phyloP scores from a whole-genome alignment of 35 echinoderm and acorn worm genomes.

The Heliocidaris erythrogramma region DNA sequence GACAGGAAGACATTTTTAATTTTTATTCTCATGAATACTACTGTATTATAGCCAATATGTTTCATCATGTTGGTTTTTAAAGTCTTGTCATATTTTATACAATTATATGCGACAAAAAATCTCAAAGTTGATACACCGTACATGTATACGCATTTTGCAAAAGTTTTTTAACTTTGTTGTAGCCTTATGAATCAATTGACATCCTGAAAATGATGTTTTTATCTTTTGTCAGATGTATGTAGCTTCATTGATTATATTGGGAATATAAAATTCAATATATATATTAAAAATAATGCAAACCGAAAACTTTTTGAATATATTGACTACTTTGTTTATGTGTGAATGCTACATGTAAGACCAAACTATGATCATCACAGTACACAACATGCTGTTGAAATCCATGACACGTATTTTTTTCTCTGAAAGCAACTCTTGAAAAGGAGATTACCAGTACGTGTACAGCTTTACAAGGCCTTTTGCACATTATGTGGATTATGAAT shows the following conservation, averaged over 20 bases:
- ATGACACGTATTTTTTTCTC: too few species aligned
- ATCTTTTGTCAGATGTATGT: slow-evolving; percentile 41
- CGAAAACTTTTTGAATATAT: background rate
- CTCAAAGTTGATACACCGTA: background rate
- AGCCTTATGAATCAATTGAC: slow-evolving; percentile 23
- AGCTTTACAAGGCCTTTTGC: too few species aligned
- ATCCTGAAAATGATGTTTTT: background rate
- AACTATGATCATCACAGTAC: too few species aligned
- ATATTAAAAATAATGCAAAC: slow-evolving; percentile 20
- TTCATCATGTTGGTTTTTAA: background rate
- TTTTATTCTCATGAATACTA: background rate
- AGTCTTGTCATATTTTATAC: background rate
- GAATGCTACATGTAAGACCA: background rate
- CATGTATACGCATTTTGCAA: slow-evolving; percentile 9
- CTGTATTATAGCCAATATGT: background rate
- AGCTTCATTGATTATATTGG: slow-evolving; percentile 46
- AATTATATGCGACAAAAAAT: background rate
- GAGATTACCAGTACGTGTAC: too few species aligned
- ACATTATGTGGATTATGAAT: too few species aligned
- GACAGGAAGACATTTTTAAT: background rate
- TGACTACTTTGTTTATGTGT: background rate
- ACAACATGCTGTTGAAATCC: too few species aligned
- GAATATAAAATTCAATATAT: slow-evolving; percentile 47
- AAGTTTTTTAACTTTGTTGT: background rate
- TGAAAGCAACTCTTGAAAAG: too few species aligned